Base-by-base conservation (phyloP, 2,888 invertebrate genomes). In the Panorpa germanica region DNA sequence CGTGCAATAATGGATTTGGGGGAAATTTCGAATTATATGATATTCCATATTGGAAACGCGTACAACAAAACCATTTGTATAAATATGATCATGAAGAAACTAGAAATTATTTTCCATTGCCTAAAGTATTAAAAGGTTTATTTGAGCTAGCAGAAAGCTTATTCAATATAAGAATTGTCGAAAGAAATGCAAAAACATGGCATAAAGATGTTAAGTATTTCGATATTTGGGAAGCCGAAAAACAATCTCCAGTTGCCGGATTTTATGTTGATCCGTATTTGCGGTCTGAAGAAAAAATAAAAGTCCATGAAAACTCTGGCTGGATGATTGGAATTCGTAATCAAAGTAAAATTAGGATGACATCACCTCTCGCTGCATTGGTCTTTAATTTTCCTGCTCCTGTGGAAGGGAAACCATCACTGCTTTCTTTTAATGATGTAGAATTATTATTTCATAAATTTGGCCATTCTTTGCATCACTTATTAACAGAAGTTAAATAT, bases 241-340 rank as follows among this genome's bases (percentile, higher is more conserved):
- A 61, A 34, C 59, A 58, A 26, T 59, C 45, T 14, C 77, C 78
- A 0, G 55, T 82, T 3, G 78, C 75, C n/a, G 77, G 78, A 5
- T 83, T 90, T 46, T 90, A 81, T 47, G 55, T 90, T 1, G 90
- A 91, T 50, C 77, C 78, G 0, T 88, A 75, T 46, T 65, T 68
- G 1, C 63, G 72, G 29, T 59, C 63, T 25, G 64, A 70, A 31
- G 65, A 69, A 38, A 80, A 77, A 50, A 55, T 67, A 27, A 52
- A 59, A 20, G 49, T 61, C 14, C 58, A 64, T 25, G 61, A 63
- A 31, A 66, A 70, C 40, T 64, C 67, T 1, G 76, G 78, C 4
- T 81, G 76, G 73, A 74, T 82, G 59, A 65, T 85, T 7, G 61
- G 71, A n/a, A 72, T 83, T 28, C 65, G 76, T 38, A 77, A 73